Base-by-base conservation (phyloP, 2,797 vertebrate genomes). In the Dendrocincla fuliginosa region DNA sequence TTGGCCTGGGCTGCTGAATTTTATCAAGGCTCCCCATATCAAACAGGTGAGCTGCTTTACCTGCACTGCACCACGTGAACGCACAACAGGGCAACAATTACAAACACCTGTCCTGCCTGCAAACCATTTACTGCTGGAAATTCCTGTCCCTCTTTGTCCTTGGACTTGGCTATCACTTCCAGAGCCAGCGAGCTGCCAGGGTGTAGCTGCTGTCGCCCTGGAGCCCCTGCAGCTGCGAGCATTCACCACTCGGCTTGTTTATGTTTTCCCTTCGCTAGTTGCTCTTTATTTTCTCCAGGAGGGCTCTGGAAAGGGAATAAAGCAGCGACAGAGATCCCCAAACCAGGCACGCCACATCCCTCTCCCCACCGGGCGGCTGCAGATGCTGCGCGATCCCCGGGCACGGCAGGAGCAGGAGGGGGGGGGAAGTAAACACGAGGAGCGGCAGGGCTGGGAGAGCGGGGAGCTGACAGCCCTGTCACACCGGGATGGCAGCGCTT, bases 61-160 rank as follows among this genome's bases (percentile, higher is more conserved):
- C 27, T 24, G 42, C 11, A 2, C 68, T 22, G 27, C 75, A 56
- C 7, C 81, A 49, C 71, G 61, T 1, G 23, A 65, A 46, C 3
- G 27, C 52, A 52, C 84, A 56, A 85, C 1, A 39, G 28, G 74
- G n/a, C 57, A 53, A 73, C 64, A 77, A 56, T 24, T 13, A 30
- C 6, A 3, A 56, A 57, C 69, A 56, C 37, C 39, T 46, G 64
- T 13, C 76, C 63, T 60, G 46, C 63, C 68, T 41, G 52, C 67
- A 52, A 68, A 50, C 47, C 74, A 52, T 47, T 41, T 52, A 50
- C 39, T 37, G 77, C 16, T 8, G 19, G 42, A 71, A 71, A 91
- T 92, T n/a, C 57, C 71, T 16, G 61, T 52, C 74, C 88, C 87
- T 94, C 94, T 95, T 96, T 95, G 90, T 90, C 95, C 93, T 96